phyloP scores from a whole-genome alignment of 2,797 vertebrate species.

The Carcharodon carcharias region DNA sequence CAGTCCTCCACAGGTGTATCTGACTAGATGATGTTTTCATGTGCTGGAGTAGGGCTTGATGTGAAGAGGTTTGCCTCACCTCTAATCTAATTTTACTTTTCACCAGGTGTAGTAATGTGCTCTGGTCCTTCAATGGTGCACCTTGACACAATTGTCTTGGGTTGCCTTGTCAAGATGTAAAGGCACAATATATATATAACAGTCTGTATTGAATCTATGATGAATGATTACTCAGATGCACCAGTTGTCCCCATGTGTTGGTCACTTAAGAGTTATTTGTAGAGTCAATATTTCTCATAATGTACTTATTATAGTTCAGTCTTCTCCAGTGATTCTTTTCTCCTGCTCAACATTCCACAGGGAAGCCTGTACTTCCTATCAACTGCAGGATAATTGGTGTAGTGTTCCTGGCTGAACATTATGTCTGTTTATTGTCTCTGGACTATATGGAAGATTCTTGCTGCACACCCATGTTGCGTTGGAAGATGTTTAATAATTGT shows the following conservation, averaged over 20 bases:
- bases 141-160: not conserved
- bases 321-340: not conserved
- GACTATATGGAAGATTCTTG: not conserved
- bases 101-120: not conserved
- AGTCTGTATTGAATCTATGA: not conserved
- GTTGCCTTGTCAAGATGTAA: not conserved
- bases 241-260: not conserved
- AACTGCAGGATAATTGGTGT: not conserved
- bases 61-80: not conserved
- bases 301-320: no score
- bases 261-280: not conserved
- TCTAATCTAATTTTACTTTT: not conserved
- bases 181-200: not conserved
- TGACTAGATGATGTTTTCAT: not conserved
- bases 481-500: not conserved
- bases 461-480: not conserved
- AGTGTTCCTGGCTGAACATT: not conserved
- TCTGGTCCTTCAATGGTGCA: not conserved
- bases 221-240: not conserved
- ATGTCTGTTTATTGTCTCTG: not conserved
- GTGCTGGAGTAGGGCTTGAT: not conserved
- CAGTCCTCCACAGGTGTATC: no score
- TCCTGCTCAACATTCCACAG: not conserved
- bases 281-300: no score
- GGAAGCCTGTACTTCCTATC: not conserved